Evolutionary conservation across 1,140 invertebrate genomes (phyloP).

Genomic region (Calliopsis andreniformis): DNA sequence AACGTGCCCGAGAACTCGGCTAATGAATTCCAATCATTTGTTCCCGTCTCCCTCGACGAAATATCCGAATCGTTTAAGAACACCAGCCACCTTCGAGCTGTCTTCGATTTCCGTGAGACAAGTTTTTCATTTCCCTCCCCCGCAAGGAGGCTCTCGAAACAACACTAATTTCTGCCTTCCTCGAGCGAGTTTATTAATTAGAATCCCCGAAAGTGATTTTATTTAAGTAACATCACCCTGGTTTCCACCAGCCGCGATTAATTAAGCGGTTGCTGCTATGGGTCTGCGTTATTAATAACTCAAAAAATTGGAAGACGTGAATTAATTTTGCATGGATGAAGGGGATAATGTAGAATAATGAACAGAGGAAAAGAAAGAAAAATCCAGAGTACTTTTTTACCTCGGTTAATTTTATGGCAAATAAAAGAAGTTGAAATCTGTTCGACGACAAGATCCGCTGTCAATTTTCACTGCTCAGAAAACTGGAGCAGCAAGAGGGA

Average conservation of each 20-base stretch:
- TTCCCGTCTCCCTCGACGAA: neutral
- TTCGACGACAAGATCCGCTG: no score
- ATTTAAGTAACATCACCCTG: neutral
- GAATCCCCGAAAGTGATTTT: constrained; percentile 15
- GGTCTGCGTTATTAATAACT: constrained; percentile 15
- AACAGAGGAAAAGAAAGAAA: no score
- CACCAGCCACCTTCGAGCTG: neutral
- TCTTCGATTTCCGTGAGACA: neutral
- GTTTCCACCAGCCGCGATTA: neutral
- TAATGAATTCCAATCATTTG: constrained; percentile 44
- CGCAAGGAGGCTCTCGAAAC: no score
- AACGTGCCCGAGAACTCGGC: constrained; percentile 8
- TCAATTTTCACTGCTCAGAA: neutral
- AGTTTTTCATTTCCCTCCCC: constrained; percentile 21
- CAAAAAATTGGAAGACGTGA: neutral
- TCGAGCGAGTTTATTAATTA: neutral
- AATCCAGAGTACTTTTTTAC: no score
- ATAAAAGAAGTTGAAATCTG: neutral
- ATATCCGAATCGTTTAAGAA: constrained; percentile 16
- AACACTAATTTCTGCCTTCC: neutral
- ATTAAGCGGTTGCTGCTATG: neutral
- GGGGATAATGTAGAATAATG: neutral
- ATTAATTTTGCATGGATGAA: neutral
- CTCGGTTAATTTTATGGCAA: no score
- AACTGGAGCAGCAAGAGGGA: constrained; percentile 3